These are phyloP conservation scores for Electrona antarctica DNA, from an alignment of 2,113 vertebrate genomes.

Conservation along the genomic window DNA sequence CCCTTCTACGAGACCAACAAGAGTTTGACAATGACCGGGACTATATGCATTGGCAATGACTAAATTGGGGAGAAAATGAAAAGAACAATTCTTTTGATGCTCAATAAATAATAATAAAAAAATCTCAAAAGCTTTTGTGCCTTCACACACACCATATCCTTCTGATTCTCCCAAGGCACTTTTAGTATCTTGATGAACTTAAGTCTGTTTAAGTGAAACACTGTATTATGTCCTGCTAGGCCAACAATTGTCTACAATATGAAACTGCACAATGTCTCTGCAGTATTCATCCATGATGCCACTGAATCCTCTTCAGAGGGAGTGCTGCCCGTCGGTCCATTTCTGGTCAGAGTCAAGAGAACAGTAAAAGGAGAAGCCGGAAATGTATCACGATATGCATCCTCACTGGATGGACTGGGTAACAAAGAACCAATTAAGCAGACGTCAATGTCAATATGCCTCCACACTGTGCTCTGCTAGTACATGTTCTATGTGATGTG, in stretches of 20 bases:
- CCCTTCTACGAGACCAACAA: no score
- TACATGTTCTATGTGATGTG: not conserved
- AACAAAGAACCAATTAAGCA: no score
- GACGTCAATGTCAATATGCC: not conserved
- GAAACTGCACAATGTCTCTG: conserved; percentile 24
- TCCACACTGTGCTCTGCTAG: not conserved
- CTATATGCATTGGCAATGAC: not conserved
- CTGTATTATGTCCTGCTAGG: conserved; percentile 23
- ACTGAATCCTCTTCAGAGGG: not conserved
- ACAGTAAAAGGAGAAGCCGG: not conserved
- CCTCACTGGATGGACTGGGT: no score
- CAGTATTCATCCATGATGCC: conserved; percentile 8
- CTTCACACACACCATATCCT: no score
- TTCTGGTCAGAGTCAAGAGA: not conserved
- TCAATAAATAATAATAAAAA: no score
- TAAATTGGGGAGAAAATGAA: not conserved
- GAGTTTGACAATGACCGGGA: no score
- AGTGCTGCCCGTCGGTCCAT: not conserved
- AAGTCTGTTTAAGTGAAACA: conserved; percentile 19
- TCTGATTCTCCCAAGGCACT: no score
- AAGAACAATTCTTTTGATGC: not conserved
- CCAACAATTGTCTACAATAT: conserved; percentile 7
- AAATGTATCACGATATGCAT: no score
- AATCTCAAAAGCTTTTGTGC: no score
- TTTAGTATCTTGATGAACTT: no score